A percentile compares a stretch with the other conserved stretches of the same genome.
phyloP scores from a whole-genome alignment of 2,797 vertebrate species.

The Liasis olivaceus region DNA sequence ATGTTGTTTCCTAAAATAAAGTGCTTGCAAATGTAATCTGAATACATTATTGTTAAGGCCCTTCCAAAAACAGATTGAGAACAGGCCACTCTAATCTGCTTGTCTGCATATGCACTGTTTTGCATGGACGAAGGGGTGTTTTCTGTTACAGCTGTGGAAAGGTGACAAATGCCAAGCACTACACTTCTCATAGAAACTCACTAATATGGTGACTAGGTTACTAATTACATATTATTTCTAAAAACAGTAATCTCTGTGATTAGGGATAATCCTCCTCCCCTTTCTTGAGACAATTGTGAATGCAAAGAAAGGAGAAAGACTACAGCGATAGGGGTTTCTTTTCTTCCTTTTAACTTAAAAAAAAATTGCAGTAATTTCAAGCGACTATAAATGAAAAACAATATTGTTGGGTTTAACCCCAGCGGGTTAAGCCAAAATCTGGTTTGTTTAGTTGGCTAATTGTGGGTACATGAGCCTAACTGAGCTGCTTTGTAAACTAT shows the following conservation, averaged over 20 bases:
- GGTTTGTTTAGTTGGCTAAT: not conserved
- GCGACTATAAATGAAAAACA: not conserved
- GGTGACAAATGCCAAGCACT: not conserved
- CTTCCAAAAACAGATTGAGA: not conserved
- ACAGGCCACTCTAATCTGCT: not conserved
- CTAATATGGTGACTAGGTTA: not conserved
- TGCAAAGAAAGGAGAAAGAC: not conserved
- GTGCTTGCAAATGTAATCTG: slow-evolving; percentile 27
- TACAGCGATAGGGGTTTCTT: not conserved
- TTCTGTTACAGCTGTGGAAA: not conserved
- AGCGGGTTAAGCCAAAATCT: not conserved
- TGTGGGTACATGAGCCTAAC: not conserved
- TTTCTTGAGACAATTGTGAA: not conserved
- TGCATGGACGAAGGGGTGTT: not conserved
- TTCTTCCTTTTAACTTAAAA: not conserved
- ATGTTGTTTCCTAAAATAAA: slow-evolving; percentile 28
- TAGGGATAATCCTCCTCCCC: not conserved
- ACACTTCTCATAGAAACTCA: not conserved
- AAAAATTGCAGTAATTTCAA: not conserved
- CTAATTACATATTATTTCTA: not conserved
- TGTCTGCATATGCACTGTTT: not conserved
- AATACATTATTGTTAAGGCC: not conserved
- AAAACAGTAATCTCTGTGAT: not conserved
- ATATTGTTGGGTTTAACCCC: not conserved
- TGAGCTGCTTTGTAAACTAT: not conserved